These are phyloP conservation scores for Maniola jurtina DNA, from an alignment of 1,140 invertebrate species.

Conservation along the genomic window DNA sequence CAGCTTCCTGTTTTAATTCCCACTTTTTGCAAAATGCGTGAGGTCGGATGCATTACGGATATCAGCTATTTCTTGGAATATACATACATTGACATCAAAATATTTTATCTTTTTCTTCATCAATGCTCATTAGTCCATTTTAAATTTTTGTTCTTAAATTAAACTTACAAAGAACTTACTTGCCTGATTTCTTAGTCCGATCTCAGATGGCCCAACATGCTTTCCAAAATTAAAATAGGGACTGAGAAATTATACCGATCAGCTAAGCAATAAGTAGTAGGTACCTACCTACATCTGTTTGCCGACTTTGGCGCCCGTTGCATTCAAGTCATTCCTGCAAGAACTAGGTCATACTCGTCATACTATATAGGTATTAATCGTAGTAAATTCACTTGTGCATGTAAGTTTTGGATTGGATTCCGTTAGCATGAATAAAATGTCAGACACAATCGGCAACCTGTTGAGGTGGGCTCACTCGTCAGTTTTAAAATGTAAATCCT, in stretches of 20 bases:
- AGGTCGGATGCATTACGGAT: constrained; percentile 51
- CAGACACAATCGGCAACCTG: constrained; percentile 25
- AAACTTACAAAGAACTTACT: too few species aligned
- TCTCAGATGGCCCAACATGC: too few species aligned
- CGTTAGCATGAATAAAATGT: constrained; percentile 20
- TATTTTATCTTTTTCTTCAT: constrained; percentile 4
- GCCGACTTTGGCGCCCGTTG: too few species aligned
- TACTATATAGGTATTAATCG: not conserved
- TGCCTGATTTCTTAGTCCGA: too few species aligned
- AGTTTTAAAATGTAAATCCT: constrained; percentile 38
- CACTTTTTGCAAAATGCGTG: constrained; percentile 57
- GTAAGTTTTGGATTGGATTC: constrained; percentile 10
- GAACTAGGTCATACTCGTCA: not conserved
- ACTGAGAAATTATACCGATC: too few species aligned
- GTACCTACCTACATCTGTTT: too few species aligned
- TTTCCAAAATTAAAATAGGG: too few species aligned
- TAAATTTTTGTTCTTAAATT: too few species aligned
- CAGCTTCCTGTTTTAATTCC: constrained; percentile 64
- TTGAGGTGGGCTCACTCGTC: constrained; percentile 29
- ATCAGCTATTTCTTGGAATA: constrained; percentile 29
- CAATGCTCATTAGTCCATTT: constrained; percentile 1
- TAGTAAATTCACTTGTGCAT: not conserved
- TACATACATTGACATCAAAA: constrained; percentile 15
- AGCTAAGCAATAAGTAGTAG: too few species aligned
- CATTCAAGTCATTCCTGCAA: not conserved